Evolutionary conservation across 2,888 invertebrate species (phyloP).

Genomic region (Chrysotoxum bicinctum): DNA sequence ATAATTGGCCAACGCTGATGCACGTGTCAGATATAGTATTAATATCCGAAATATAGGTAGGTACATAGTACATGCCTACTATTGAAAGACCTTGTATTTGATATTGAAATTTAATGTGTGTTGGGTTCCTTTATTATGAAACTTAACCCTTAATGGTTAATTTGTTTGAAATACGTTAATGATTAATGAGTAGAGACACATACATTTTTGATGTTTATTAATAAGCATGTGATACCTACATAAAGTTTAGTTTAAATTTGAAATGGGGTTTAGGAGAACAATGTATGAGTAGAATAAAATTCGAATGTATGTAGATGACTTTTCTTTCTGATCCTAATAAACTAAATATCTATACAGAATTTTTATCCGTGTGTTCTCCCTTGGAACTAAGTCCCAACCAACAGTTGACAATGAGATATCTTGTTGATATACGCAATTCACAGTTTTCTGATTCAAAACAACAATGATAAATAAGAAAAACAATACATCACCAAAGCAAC

Average conservation of each 20-base stretch:
- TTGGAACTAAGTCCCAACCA: neutral
- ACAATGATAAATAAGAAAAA: neutral
- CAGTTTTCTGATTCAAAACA: neutral
- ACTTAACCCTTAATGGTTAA: conserved; percentile 16
- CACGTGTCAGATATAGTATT: conserved; percentile 59
- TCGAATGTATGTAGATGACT: no score
- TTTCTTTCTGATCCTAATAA: no score
- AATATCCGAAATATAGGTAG: conserved; percentile 22
- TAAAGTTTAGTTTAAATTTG: neutral
- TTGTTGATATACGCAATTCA: neutral
- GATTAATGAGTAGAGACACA: neutral
- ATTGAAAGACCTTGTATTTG: conserved; percentile 50
- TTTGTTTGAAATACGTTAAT: conserved; percentile 7
- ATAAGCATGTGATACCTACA: no score
- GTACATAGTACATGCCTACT: neutral
- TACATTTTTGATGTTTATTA: no score
- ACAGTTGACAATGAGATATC: neutral
- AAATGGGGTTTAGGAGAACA: no score
- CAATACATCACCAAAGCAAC: neutral
- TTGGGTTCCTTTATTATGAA: conserved; percentile 17
- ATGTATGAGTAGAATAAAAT: no score
- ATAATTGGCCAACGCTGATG: conserved; percentile 65
- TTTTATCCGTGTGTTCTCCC: neutral
- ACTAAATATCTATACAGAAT: no score
- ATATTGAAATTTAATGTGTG: neutral